Conservation (phyloP, 1,140 invertebrate species). For the Aphaenogaster ashmeadi region DNA sequence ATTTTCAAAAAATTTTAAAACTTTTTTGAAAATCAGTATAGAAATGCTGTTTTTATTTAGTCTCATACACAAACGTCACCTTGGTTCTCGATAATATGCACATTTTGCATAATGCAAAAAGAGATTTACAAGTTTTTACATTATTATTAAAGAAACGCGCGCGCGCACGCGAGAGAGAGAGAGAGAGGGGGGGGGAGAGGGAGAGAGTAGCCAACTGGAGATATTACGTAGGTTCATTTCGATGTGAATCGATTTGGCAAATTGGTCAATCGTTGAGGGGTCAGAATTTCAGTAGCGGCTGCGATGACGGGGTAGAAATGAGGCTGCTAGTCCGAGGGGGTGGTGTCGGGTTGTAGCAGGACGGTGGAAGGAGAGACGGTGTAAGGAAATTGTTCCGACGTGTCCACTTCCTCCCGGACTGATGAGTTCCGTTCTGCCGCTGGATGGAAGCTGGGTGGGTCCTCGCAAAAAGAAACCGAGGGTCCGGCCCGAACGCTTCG, state of each 20-base stretch:
- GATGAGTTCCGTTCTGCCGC: conserved; percentile 85
- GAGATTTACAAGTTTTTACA: conserved; percentile 20
- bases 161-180: background rate
- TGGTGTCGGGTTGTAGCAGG: conserved; percentile 24
- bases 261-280: conserved; percentile 86
- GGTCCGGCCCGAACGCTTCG: conserved; percentile 50
- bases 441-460: conserved; percentile 49
- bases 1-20: background rate
- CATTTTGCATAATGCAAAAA: background rate
- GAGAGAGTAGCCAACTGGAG: conserved; percentile 45
- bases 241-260: conserved; percentile 84
- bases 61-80: background rate
- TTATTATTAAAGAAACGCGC: conserved; percentile 53
- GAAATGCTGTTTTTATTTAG: background rate
- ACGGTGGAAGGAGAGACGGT: conserved; percentile 78
- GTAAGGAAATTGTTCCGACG: conserved; percentile 87
- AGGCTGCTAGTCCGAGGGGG: conserved; percentile 41
- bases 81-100: background rate
- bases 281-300: conserved; percentile 79
- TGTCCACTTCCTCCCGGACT: conserved; percentile 86
- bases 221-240: conserved; percentile 82
- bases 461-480: conserved; percentile 67
- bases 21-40: background rate
- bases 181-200: background rate
- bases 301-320: conserved; percentile 69